A percentile compares a stretch with the other conserved stretches of the same genome.
Evolutionary conservation across 2,888 invertebrate species (phyloP).

Genomic region (Podabrus alpinus): DNA sequence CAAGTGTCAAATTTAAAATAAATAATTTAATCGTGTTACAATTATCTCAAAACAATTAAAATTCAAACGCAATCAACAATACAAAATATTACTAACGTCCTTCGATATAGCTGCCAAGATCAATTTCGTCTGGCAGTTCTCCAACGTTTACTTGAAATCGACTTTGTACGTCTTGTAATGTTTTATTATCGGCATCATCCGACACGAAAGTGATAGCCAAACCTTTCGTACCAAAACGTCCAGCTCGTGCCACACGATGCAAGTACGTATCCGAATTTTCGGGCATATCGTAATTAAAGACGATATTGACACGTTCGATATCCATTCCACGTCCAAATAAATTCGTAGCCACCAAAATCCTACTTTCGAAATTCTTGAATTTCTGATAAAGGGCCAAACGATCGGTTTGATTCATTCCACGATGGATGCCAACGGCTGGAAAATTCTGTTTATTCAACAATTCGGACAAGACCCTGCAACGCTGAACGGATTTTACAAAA

Average conservation of each 20-base stretch:
- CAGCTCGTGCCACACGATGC: constrained; percentile 97
- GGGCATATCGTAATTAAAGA: constrained; percentile 99
- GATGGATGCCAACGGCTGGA: constrained; percentile 98
- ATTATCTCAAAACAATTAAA: too few relatives aligned
- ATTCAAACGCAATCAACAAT: too few relatives aligned
- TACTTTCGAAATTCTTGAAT: constrained; percentile 99
- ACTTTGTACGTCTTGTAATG: constrained; percentile 97
- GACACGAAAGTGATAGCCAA: constrained; percentile 98
- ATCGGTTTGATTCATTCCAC: constrained; percentile 97
- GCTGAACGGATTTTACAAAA: constrained; percentile 97
- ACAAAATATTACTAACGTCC: too few relatives aligned
- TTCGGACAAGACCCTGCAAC: constrained; percentile 95
- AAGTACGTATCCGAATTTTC: constrained; percentile 99
- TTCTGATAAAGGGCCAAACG: constrained; percentile 95
- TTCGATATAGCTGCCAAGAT: constrained; percentile 87
- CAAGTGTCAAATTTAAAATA: too few relatives aligned
- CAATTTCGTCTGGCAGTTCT: constrained; percentile 97
- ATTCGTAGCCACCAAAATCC: constrained; percentile 98
- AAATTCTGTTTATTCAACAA: constrained; percentile 98
- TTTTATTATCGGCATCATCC: constrained; percentile 96
- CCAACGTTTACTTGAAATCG: constrained; percentile 99
- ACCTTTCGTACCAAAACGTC: constrained; percentile 99
- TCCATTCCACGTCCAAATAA: constrained; percentile 99
- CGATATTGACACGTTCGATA: constrained; percentile 99
- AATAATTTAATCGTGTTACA: too few relatives aligned